Evolutionary conservation across 2,888 invertebrate species (phyloP).

Genomic region (Vanessa cardui): DNA sequence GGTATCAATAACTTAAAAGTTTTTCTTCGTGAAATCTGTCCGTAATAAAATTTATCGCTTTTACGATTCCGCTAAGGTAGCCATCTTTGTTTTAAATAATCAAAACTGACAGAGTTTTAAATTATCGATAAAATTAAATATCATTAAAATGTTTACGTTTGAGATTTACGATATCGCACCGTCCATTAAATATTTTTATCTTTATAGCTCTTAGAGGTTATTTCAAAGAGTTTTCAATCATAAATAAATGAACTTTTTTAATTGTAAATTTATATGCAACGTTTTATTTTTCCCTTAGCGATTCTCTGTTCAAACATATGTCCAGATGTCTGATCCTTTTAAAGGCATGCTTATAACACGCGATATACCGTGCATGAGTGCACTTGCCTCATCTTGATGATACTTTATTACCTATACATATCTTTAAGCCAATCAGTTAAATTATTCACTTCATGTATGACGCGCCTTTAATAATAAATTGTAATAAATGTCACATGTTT

Average conservation of each 20-base stretch:
- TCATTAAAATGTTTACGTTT: conserved; percentile 8
- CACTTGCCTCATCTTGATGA: conserved; percentile 55
- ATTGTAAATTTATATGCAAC: conserved; percentile 1
- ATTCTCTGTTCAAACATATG: conserved; percentile 6
- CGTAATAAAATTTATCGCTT: not conserved
- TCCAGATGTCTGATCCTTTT: conserved; percentile 21
- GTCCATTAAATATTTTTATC: conserved; percentile 11
- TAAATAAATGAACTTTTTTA: conserved; percentile 1
- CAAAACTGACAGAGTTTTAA: not conserved
- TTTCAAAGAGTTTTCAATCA: conserved; percentile 10
- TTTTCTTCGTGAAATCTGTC: too few species aligned
- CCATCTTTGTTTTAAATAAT: not conserved
- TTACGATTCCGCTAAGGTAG: not conserved
- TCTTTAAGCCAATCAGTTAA: conserved; percentile 61
- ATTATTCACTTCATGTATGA: conserved; percentile 47
- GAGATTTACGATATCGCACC: conserved; percentile 11
- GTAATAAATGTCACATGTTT: conserved; percentile 15
- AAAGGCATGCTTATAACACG: conserved; percentile 49
- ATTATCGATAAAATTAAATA: not conserved
- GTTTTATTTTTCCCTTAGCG: conserved; percentile 1
- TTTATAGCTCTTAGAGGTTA: conserved; percentile 7
- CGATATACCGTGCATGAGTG: conserved; percentile 63
- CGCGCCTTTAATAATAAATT: conserved; percentile 15
- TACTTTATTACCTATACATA: conserved; percentile 68
- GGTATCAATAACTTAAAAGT: too few species aligned